phyloP scores from a whole-genome alignment of 2,113 vertebrate species.

The Albula glossodonta region DNA sequence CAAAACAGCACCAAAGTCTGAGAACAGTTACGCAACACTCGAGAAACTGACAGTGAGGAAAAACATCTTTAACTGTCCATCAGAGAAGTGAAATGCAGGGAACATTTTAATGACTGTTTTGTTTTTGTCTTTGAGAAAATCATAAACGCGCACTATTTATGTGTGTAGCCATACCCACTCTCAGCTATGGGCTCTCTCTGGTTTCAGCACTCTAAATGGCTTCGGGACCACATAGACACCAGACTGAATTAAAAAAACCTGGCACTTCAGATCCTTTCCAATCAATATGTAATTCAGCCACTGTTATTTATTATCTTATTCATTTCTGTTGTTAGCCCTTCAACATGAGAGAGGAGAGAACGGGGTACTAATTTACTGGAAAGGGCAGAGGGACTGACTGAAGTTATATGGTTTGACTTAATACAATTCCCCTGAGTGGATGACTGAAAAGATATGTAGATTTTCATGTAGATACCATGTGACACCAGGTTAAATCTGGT shows the following conservation, averaged over 20 bases:
- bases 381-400: neutral
- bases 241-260: conserved; percentile 39
- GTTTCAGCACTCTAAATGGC: neutral
- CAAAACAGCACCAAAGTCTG: conserved; percentile 44
- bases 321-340: neutral
- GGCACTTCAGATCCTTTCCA: conserved; percentile 43
- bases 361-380: neutral
- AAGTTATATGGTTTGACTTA: neutral
- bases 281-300: conserved; percentile 47
- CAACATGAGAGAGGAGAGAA: neutral
- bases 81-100: neutral
- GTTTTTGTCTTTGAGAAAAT: conserved; percentile 13
- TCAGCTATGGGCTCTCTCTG: neutral
- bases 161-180: neutral
- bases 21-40: conserved; percentile 24
- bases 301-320: conserved; percentile 11
- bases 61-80: conserved; percentile 25
- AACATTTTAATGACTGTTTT: neutral
- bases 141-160: neutral
- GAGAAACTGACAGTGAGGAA: conserved; percentile 15
- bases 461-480: neutral
- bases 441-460: neutral
- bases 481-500: no score
- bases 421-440: neutral
- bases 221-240: neutral